phyloP scores from a whole-genome alignment of 23 tunicate genomes.

The Halocynthia aurantium region DNA sequence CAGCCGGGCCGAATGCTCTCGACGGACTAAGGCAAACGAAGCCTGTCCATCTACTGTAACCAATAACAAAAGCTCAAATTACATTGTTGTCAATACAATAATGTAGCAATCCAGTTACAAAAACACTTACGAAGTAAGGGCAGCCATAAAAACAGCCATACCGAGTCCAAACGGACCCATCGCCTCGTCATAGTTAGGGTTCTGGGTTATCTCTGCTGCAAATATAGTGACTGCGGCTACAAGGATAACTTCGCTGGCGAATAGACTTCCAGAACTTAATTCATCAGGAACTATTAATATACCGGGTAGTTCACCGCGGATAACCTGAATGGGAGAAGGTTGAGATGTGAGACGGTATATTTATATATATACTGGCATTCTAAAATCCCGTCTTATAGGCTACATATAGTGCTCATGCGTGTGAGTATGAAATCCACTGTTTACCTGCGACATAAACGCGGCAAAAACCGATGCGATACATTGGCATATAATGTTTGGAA shows the following conservation, averaged over 20 bases:
- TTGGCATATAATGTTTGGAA: conserved; percentile 58
- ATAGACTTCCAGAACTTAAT: conserved; percentile 1
- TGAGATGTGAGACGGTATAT: background rate
- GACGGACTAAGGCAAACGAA: conserved; percentile 61
- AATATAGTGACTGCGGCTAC: conserved; percentile 18
- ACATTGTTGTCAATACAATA: background rate
- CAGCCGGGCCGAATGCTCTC: conserved; percentile 77
- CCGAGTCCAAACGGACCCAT: conserved; percentile 11
- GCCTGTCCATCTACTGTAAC: conserved; percentile 61
- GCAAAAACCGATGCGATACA: conserved; percentile 49
- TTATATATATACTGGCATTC: background rate
- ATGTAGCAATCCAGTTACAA: background rate
- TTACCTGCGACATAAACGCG: conserved; percentile 60
- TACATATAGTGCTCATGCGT: background rate
- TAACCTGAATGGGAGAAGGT: background rate
- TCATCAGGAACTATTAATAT: conserved; percentile 20
- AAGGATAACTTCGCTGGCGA: conserved; percentile 11
- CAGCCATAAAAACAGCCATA: conserved; percentile 21
- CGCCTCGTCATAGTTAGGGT: conserved; percentile 5
- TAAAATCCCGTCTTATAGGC: background rate
- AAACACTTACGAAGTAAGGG: conserved; percentile 5
- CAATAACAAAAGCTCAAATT: background rate
- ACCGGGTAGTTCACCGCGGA: conserved; percentile 14
- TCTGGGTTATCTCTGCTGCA: conserved; percentile 22
- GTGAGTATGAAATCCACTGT: background rate